Evolutionary conservation across 2,113 vertebrate species (phyloP), one percentile per base, ranked within the genome.

Genomic region (Rhinolophus ferrumequinum): DNA sequence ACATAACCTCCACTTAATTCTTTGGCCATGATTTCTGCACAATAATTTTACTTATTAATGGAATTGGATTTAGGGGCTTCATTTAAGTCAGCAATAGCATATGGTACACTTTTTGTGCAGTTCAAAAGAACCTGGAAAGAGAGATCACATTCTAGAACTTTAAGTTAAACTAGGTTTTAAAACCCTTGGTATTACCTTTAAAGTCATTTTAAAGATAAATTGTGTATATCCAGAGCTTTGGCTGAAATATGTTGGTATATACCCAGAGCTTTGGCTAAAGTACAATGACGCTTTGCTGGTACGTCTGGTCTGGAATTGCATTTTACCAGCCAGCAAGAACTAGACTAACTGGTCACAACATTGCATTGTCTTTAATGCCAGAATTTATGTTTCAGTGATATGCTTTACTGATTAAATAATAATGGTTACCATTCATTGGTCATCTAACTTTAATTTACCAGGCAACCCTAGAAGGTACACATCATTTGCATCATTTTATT

Each of bases 361-460:
- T 2, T 85, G 22, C 52, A 66, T 92, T 60, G 13, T 81, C 26
- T 67, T 87, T 93, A 77, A 56, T 67, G 69, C 11, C 22, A 73
- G 33, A 44, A 66, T 87, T 84, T 84, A 41, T 52, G 5, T 81
- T 94, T 86, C 19, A 64, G 21, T 54, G 64, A 54, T 83, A 11
- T 47, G 19, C 47, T 56, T 92, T 35, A 72, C 38, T 96, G 80
- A 70, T 82, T 85, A 85, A 92, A 75, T 94, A 88, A 80, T 66
- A 33, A 56, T 66, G 44, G 28, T 80, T 81, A n/a, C 19, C 30
- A 54, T 56, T 30, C 24, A n/a, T 56, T 52, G 35, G 50, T 81
- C 24, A 73, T 44, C 24, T 81, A 76, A 67, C 24, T 92, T 75
- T 91, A 66, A 92, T 81, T 80, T 84, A 52, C 24, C 4, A 62